Conservation (phyloP, 2,797 vertebrate genomes). For the Lutjanus argentimaculatus region DNA sequence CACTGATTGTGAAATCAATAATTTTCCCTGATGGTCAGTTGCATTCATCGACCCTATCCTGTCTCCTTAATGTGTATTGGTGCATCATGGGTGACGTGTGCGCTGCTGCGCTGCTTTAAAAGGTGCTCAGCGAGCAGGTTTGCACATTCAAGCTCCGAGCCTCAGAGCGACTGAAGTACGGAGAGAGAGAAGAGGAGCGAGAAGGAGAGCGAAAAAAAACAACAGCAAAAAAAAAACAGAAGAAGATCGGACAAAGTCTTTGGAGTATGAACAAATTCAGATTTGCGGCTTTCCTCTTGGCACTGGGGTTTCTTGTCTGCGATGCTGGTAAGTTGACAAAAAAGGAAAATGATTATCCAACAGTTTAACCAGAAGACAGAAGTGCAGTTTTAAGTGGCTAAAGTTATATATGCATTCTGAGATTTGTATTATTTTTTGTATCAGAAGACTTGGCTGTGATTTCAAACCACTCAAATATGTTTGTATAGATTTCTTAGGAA, state of each 20-base stretch:
- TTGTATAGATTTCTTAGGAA: not conserved
- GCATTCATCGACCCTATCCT: too few relatives aligned
- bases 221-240: not conserved
- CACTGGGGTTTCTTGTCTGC: conserved; percentile 72
- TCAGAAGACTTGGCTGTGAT: not conserved
- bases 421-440: not conserved
- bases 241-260: conserved; percentile 25
- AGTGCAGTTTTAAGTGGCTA: not conserved
- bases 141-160: conserved; percentile 11
- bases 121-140: rapidly evolving
- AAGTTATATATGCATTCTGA: not conserved
- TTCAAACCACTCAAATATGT: not conserved
- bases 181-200: conserved; percentile 8
- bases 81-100: too few relatives aligned
- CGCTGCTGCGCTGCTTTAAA: too few relatives aligned
- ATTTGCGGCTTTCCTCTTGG: conserved; percentile 66
- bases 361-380: not conserved
- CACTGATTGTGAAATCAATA: conserved; percentile 22
- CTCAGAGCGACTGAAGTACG: not conserved
- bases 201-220: not conserved
- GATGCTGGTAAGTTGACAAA: conserved; percentile 74
- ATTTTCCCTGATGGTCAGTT: too few relatives aligned
- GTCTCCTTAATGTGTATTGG: too few relatives aligned
- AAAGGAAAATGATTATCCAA: not conserved
- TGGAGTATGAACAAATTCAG: conserved; percentile 78